phyloP scores from a whole-genome alignment of 2,888 invertebrate species.

The Macaria liturata region DNA sequence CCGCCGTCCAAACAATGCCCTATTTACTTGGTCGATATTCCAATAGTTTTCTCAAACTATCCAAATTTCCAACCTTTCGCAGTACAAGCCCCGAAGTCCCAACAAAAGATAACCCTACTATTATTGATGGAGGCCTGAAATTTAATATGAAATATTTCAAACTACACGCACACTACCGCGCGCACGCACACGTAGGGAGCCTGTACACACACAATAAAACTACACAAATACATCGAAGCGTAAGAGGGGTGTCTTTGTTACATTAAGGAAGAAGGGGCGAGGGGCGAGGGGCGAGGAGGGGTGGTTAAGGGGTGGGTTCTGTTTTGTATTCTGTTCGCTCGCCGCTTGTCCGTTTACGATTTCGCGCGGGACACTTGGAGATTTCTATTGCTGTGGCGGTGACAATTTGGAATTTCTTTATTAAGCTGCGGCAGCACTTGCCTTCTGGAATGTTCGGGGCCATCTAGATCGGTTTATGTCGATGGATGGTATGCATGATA shows the following conservation, averaged over 20 bases:
- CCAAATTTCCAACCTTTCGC: constrained; percentile 13
- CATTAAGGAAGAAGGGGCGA: constrained; percentile 81
- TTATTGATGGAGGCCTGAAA: constrained; percentile 78
- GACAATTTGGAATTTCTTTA: constrained; percentile 75
- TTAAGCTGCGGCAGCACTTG: constrained; percentile 46
- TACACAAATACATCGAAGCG: constrained; percentile 70
- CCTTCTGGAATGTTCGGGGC: constrained; percentile 30
- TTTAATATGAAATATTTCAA: constrained; percentile 81
- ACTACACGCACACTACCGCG: constrained; percentile 49
- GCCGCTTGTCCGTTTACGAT: constrained; percentile 75
- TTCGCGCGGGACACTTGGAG: constrained; percentile 79
- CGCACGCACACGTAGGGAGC: constrained; percentile 42
- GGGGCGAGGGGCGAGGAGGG: constrained; percentile 53
- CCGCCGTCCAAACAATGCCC: constrained; percentile 9
- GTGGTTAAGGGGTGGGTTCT: constrained; percentile 48
- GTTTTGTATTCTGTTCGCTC: constrained; percentile 79
- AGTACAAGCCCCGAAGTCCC: constrained; percentile 26
- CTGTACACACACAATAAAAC: constrained; percentile 67
- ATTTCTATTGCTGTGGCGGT: constrained; percentile 65
- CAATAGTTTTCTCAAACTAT: constrained; percentile 23
- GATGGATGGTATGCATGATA: neutral
- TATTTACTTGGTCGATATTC: constrained; percentile 25
- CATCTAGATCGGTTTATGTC: constrained; percentile 2
- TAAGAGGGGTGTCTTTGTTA: constrained; percentile 83
- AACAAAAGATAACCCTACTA: constrained; percentile 69